Base-by-base conservation (phyloP, 2,113 vertebrate genomes). In the Gymnocephalus cernua region DNA sequence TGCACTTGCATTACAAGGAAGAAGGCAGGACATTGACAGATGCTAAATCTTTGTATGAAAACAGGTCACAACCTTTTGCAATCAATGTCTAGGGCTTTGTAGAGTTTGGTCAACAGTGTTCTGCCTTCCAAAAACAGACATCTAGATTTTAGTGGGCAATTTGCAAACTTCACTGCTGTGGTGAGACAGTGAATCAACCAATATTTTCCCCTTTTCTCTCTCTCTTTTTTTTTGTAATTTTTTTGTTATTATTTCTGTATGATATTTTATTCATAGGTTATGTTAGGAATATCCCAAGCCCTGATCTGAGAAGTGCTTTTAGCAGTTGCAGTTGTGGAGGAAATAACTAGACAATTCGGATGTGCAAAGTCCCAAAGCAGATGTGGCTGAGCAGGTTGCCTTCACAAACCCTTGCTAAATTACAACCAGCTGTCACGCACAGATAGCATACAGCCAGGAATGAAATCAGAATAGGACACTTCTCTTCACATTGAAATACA, bases 401-500 rank as follows among this genome's bases (percentile, higher is more conserved):
- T 8, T 63, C 82, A 63, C 45, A 57, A 59, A n/a, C 54, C 32
- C 57, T 68, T 32, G 57, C 48, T 78, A 59, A 84, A 85, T 84
- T 79, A 57, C 54, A 86, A 45, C 75, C 64, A 70, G 70, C 86
- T 90, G 83, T 87, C 87, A 89, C n/a, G 51, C 59, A 29, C 41
- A 69, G 63, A 89, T 85, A 86, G 38, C 10, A 50, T 19, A 27
- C 35, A 69, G 76, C 72, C 51, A 10, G 58, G 58, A 67, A 71
- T 44, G 61, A 76, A 84, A 75, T 82, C 56, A 70, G 38, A 74
- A 79, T 79, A 61, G 56, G 35, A 85, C 77, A 84, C 68, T 72
- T 79, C 72, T 83, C 61, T 86, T 91, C 65, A 83, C 80, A 89
- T 85, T 86, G 63, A 90, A 89, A 91, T 83, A 85, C 75, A 74